phyloP scores from a whole-genome alignment of 2,888 invertebrate genomes.

The Patella ulyssiponensis region DNA sequence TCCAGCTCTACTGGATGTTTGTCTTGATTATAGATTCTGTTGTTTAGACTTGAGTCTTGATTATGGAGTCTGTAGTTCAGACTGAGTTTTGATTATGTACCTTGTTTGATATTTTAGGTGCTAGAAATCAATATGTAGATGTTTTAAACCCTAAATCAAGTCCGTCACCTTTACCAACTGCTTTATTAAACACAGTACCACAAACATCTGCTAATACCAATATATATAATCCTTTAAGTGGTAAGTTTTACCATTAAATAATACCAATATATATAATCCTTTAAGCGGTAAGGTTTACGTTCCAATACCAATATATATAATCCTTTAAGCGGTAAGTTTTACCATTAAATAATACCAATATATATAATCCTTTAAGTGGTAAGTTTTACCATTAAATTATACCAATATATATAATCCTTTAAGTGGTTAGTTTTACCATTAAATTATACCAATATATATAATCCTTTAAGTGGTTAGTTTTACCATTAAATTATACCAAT shows the following conservation, averaged over 20 bases:
- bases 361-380: neutral
- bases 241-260: neutral
- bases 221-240: constrained; percentile 4
- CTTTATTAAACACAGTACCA: constrained; percentile 64
- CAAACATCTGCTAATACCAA: neutral
- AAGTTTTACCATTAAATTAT: no score
- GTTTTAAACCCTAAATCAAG: constrained; percentile 83
- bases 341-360: no score
- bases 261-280: neutral
- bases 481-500: no score
- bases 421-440: neutral
- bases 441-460: neutral
- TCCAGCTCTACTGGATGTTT: no score
- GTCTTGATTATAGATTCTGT: no score
- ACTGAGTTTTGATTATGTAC: no score
- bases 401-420: neutral
- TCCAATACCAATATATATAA: neutral
- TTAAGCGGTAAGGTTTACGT: no score
- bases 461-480: neutral
- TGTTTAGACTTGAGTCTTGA: no score
- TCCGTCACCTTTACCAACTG: constrained; percentile 58
- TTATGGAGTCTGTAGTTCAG: no score
- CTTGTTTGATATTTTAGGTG: constrained; percentile 74
- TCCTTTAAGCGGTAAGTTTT: no score
- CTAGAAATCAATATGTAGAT: constrained; percentile 90